These are phyloP conservation scores for Prunella himalayana DNA, from an alignment of 2,113 vertebrate species.

Conservation along the genomic window DNA sequence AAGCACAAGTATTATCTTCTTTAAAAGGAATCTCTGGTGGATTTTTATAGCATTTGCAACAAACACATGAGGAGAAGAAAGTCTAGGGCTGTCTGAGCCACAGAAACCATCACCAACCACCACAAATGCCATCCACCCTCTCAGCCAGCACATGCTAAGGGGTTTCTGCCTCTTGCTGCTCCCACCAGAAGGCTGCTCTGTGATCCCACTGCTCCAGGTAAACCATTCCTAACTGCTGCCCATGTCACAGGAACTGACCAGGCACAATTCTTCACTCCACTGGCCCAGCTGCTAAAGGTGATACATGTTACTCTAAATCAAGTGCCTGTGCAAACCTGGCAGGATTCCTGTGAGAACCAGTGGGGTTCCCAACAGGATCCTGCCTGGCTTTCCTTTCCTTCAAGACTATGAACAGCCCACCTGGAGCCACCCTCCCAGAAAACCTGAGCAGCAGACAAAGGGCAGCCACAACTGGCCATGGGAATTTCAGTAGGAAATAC, in stretches of 20 bases:
- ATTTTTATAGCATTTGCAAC: not conserved
- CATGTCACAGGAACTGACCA: not conserved
- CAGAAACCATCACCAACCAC: not conserved
- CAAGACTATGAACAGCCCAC: not conserved
- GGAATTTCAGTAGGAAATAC: not conserved
- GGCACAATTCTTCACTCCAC: not conserved
- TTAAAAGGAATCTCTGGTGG: not conserved
- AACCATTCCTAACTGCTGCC: not conserved
- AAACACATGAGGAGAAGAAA: not conserved
- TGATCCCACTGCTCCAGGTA: not conserved
- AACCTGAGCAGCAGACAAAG: not conserved
- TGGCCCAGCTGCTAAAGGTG: not conserved
- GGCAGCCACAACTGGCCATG: not conserved
- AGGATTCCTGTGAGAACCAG: not conserved
- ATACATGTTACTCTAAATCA: not conserved
- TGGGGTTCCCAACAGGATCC: rapidly evolving
- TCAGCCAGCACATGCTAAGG: rapidly evolving
- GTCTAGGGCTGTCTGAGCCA: not conserved
- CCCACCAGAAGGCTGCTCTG: not conserved
- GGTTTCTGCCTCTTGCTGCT: not conserved
- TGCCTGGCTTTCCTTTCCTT: not conserved
- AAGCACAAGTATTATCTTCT: slow-evolving; percentile 1
- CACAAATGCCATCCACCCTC: not conserved
- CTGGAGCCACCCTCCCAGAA: not conserved
- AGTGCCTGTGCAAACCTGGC: not conserved